Conservation (phyloP, 2,113 vertebrate genomes). For the Trochalopteron elliotii region DNA sequence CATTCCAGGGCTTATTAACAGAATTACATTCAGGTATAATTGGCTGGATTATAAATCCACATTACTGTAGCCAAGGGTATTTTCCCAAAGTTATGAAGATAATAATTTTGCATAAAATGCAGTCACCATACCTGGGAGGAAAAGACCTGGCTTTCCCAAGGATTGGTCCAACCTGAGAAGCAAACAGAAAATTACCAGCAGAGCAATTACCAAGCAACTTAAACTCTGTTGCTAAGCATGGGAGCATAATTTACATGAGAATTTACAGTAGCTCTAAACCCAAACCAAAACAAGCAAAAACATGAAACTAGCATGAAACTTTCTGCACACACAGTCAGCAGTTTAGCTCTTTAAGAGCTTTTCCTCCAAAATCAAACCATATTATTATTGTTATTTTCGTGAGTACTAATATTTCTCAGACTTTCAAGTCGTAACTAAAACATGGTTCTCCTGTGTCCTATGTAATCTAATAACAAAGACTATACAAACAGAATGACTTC, state of each 20-base stretch:
- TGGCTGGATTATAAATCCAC: neutral
- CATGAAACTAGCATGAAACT: neutral
- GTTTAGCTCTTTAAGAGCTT: neutral
- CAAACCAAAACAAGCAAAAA: neutral
- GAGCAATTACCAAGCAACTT: neutral
- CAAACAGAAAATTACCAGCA: conserved; percentile 2
- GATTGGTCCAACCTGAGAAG: conserved; percentile 77
- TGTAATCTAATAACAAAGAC: conserved; percentile 20
- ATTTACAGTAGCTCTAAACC: conserved; percentile 2
- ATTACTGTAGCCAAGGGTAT: neutral
- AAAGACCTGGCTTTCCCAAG: conserved; percentile 78
- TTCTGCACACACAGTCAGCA: neutral
- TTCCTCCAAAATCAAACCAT: neutral
- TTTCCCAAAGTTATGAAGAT: neutral
- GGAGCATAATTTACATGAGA: neutral
- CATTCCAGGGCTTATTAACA: neutral
- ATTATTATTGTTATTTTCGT: neutral
- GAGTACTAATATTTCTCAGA: neutral
- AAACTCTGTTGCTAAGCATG: neutral
- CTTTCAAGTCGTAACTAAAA: conserved; percentile 14
- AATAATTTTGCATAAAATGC: neutral
- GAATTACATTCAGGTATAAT: neutral
- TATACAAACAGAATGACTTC: neutral
- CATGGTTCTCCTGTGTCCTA: neutral
- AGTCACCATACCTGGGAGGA: conserved; percentile 75